phyloP scores from a whole-genome alignment of 2,797 vertebrate genomes.

The Peromyscus aztecus region DNA sequence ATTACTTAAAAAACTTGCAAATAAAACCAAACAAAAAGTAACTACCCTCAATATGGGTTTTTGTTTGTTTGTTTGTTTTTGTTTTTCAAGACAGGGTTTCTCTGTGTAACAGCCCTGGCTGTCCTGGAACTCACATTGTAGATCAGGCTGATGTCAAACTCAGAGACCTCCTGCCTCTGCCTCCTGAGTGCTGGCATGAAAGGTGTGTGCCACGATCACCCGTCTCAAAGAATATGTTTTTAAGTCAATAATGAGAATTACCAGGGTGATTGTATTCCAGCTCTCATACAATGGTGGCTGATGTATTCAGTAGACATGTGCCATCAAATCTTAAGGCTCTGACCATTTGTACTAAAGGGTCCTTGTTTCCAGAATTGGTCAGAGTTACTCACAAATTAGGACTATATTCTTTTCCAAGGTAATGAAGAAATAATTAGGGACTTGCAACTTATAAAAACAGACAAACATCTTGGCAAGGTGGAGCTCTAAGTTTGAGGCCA shows the following conservation, averaged over 20 bases:
- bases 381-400: not conserved
- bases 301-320: not conserved
- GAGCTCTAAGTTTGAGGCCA: not conserved
- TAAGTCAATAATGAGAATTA: not conserved
- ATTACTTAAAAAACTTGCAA: not conserved
- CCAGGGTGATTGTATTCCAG: not conserved
- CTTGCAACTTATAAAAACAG: slow-evolving; percentile 31
- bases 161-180: not conserved
- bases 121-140: not conserved
- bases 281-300: not conserved
- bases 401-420: slow-evolving; percentile 43
- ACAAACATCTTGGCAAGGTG: not conserved
- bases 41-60: not conserved
- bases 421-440: slow-evolving; percentile 36
- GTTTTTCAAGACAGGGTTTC: not conserved
- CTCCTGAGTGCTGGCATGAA: not conserved
- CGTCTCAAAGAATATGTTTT: not conserved
- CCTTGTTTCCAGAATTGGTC: slow-evolving; percentile 2
- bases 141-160: not conserved
- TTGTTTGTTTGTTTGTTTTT: not conserved
- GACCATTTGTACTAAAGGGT: not conserved
- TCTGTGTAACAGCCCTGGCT: not conserved
- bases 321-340: slow-evolving; percentile 1
- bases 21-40: not conserved
- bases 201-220: not conserved